Percentiles rank a stretch among this genome's conserved stretches.
phyloP scores from a whole-genome alignment of 2,888 invertebrate genomes.

The Dioctria rufipes region DNA sequence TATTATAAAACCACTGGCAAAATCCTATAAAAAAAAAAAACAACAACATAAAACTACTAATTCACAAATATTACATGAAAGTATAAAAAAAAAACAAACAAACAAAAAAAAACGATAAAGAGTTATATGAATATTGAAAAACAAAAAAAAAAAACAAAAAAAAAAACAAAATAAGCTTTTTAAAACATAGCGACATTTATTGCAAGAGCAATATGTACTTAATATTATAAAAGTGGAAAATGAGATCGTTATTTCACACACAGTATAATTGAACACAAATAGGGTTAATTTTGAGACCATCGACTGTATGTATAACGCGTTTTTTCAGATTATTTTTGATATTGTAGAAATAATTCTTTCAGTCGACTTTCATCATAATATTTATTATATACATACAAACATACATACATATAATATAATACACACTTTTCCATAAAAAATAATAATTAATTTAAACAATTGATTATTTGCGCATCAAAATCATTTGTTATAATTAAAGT shows the following conservation, averaged over 20 bases:
- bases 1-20: conserved; percentile 20
- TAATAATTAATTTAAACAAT: background rate
- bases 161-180: conserved; percentile 28
- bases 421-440: background rate
- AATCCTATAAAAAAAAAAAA: conserved; percentile 15
- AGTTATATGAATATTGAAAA: conserved; percentile 26
- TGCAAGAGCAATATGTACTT: background rate
- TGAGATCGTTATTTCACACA: background rate
- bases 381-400: no score
- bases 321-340: no score
- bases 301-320: no score
- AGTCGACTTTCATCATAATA: no score
- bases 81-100: conserved; percentile 4
- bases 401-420: no score
- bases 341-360: no score
- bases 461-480: background rate
- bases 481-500: conserved; percentile 15
- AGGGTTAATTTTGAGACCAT: no score
- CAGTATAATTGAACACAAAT: no score
- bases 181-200: background rate
- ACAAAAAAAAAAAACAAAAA: conserved; percentile 43
- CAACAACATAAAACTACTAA: background rate
- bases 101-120: conserved; percentile 16
- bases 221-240: conserved; percentile 1
- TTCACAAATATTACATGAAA: no score